Evolutionary conservation across 2,888 invertebrate genomes (phyloP).

Genomic region (Sialis fuliginosa): DNA sequence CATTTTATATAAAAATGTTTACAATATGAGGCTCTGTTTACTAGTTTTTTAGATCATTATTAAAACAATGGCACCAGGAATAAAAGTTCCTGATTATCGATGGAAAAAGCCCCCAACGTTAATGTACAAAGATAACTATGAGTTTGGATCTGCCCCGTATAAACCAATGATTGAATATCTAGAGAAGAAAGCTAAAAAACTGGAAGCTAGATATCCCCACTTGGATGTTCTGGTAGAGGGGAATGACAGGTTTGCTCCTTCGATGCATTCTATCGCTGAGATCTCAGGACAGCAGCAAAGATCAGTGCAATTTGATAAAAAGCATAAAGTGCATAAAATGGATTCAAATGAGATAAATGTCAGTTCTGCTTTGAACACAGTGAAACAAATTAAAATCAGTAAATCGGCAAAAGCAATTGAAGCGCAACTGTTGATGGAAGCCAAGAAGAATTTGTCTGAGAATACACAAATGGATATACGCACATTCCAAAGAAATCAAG

Average conservation of each 20-base stretch:
- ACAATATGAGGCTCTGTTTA: too few species aligned
- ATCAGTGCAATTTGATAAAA: background rate
- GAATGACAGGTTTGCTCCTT: too few species aligned
- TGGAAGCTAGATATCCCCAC: constrained; percentile 34
- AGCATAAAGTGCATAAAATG: background rate
- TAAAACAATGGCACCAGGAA: constrained; percentile 23
- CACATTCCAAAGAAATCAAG: constrained; percentile 19
- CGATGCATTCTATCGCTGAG: too few species aligned
- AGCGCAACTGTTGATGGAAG: constrained; percentile 41
- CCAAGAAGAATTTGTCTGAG: constrained; percentile 30
- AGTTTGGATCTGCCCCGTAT: constrained; percentile 68
- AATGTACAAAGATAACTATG: constrained; percentile 68
- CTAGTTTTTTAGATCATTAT: too few species aligned
- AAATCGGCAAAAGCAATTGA: constrained; percentile 62
- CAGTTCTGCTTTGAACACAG: constrained; percentile 22
- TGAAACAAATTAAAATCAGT: constrained; percentile 40
- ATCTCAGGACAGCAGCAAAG: background rate
- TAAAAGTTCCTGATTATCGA: constrained; percentile 26
- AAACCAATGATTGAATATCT: constrained; percentile 79
- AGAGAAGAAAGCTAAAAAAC: constrained; percentile 40
- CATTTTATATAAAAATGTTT: too few species aligned
- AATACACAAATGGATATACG: constrained; percentile 25
- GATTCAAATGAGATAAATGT: constrained; percentile 11
- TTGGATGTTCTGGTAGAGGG: constrained; percentile 25
- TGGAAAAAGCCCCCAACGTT: constrained; percentile 36